Conservation (phyloP, 2,113 vertebrate species). For the Nerophis ophidion region DNA sequence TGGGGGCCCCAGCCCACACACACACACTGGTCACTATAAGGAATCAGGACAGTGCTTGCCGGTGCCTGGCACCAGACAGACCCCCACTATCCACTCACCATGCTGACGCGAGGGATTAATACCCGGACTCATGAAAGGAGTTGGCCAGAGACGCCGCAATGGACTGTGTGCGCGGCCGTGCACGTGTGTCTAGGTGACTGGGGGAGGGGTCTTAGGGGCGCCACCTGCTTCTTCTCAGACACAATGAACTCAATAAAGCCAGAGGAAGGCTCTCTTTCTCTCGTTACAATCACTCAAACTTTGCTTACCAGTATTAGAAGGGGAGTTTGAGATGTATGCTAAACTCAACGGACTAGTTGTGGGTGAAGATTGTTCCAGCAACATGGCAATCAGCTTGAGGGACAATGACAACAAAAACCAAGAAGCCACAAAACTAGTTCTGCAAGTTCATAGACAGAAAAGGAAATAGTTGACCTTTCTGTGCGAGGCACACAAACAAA, state of each 20-base stretch:
- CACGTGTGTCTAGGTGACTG: slow-evolving; percentile 44
- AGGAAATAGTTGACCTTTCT: slow-evolving; percentile 50
- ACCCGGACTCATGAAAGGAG: slow-evolving; percentile 42
- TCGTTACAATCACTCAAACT: no score
- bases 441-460: slow-evolving; percentile 37
- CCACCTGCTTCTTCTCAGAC: slow-evolving; percentile 71
- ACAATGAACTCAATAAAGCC: slow-evolving; percentile 41
- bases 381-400: slow-evolving; percentile 15
- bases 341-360: slow-evolving; percentile 24
- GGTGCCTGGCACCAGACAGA: slow-evolving; percentile 68
- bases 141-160: slow-evolving; percentile 32
- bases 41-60: slow-evolving; percentile 60
- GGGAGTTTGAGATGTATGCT: no score
- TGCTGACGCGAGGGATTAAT: slow-evolving; percentile 73
- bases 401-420: slow-evolving; percentile 29
- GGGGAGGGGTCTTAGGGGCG: slow-evolving; percentile 49
- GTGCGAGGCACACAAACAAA: slow-evolving; percentile 27
- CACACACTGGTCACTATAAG: slow-evolving; percentile 24
- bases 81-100: slow-evolving; percentile 52
- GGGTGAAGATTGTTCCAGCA: slow-evolving; percentile 11
- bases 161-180: slow-evolving; percentile 9
- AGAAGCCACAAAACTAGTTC: slow-evolving; percentile 54
- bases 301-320: no score
- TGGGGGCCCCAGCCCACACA: slow-evolving; percentile 7
- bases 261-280: slow-evolving; percentile 14